These are phyloP conservation scores for Macrosoma leucophasiata DNA, from an alignment of 2,888 invertebrate genomes.

Conservation along the genomic window DNA sequence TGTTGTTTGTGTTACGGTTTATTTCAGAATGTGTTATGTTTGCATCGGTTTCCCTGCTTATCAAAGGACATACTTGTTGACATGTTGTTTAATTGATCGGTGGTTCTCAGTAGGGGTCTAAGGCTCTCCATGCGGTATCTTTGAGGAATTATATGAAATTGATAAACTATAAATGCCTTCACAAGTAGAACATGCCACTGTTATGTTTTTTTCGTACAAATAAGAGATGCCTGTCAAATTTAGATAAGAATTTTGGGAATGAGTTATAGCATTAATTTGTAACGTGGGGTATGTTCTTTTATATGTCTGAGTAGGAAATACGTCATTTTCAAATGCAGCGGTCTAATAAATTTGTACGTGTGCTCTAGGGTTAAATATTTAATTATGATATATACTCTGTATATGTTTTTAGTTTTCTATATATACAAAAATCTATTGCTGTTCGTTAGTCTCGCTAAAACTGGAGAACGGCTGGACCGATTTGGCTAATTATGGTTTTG, in stretches of 20 bases:
- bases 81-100: constrained; percentile 76
- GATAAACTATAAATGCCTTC: constrained; percentile 68
- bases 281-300: constrained; percentile 2
- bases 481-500: too few species aligned
- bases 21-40: constrained; percentile 40
- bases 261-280: constrained; percentile 16
- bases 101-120: constrained; percentile 68
- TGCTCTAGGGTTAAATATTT: too few species aligned
- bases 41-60: constrained; percentile 50
- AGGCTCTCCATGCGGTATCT: constrained; percentile 62
- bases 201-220: constrained; percentile 47
- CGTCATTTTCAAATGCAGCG: too few species aligned
- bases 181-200: constrained; percentile 71
- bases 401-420: too few species aligned
- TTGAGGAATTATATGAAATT: constrained; percentile 71
- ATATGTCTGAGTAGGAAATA: too few species aligned
- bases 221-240: constrained; percentile 39
- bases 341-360: too few species aligned
- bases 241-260: constrained; percentile 26
- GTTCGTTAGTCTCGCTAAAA: too few species aligned
- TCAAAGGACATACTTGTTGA: constrained; percentile 74
- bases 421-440: too few species aligned
- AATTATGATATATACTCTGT: too few species aligned
- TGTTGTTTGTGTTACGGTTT: constrained; percentile 53
- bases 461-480: too few species aligned